These are phyloP conservation scores for Procambarus virginalis DNA, from an alignment of 1,140 invertebrate species.

Conservation along the genomic window DNA sequence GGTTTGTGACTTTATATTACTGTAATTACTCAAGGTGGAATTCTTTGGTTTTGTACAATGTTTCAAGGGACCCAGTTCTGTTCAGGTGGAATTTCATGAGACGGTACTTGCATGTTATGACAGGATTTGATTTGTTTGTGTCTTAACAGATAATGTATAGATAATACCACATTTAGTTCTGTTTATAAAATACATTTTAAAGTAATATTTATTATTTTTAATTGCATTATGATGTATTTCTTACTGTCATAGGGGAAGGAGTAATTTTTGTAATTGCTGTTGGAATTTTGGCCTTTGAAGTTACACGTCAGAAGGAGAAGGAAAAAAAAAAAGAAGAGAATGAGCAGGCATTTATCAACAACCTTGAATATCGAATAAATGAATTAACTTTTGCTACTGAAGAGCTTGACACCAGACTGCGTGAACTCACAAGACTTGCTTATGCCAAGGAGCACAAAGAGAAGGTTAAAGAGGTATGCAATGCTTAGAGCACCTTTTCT, in stretches of 20 bases:
- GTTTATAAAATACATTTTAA: no score
- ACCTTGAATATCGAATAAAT: conserved; percentile 45
- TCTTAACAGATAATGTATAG: no score
- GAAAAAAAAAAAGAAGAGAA: conserved; percentile 49
- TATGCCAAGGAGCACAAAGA: conserved; percentile 31
- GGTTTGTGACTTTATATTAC: no score
- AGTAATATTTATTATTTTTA: no score
- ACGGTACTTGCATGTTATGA: no score
- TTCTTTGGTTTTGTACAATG: no score
- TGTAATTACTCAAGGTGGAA: no score
- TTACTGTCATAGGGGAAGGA: conserved; percentile 39
- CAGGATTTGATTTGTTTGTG: no score
- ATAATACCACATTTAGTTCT: no score
- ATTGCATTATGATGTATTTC: background rate
- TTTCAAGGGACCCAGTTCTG: no score
- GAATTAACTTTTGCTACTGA: conserved; percentile 47
- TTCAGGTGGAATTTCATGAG: no score
- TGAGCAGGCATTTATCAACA: conserved; percentile 38
- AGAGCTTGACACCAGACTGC: conserved; percentile 49
- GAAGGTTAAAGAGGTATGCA: conserved; percentile 17
- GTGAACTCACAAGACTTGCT: conserved; percentile 39
- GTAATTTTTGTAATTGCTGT: conserved; percentile 54
- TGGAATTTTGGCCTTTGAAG: conserved; percentile 43
- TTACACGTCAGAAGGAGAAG: conserved; percentile 51
- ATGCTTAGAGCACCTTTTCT: background rate